phyloP scores from a whole-genome alignment of 2,888 invertebrate genomes.

The Pogonocherus hispidulus region DNA sequence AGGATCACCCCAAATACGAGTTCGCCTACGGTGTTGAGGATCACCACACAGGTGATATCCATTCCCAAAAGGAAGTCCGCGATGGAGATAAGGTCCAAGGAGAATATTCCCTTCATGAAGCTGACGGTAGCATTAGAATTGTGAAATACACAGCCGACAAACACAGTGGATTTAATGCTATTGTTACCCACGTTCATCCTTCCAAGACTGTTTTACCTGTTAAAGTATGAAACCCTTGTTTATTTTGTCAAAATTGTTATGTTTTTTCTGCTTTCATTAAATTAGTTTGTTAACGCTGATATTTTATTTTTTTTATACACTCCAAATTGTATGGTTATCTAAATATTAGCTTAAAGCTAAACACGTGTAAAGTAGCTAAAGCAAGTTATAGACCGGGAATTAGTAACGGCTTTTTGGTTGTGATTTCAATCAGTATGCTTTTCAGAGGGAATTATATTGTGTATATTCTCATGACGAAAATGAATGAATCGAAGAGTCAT shows the following conservation, averaged over 20 bases:
- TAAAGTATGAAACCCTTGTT: background rate
- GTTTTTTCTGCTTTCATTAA: background rate
- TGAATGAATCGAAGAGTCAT: too few relatives aligned
- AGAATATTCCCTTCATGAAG: conserved; percentile 72
- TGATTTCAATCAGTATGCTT: too few relatives aligned
- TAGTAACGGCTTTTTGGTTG: too few relatives aligned
- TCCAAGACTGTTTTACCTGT: background rate
- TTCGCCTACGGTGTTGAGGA: conserved; percentile 73
- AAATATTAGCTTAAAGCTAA: too few relatives aligned
- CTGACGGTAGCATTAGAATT: conserved; percentile 72
- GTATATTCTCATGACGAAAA: too few relatives aligned
- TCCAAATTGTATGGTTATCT: too few relatives aligned
- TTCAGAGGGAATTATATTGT: too few relatives aligned
- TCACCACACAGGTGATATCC: conserved; percentile 72
- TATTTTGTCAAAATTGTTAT: background rate
- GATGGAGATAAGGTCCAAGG: conserved; percentile 73
- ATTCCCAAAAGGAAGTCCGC: conserved; percentile 71
- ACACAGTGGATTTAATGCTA: conserved; percentile 70
- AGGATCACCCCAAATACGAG: conserved; percentile 72
- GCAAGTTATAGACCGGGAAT: too few relatives aligned
- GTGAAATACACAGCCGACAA: conserved; percentile 74
- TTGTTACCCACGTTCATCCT: conserved; percentile 41
- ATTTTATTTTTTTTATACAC: too few relatives aligned
- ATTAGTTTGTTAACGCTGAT: too few relatives aligned
- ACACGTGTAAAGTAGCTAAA: too few relatives aligned